A percentile compares a stretch with the other conserved stretches of the same genome.
Evolutionary conservation across 2,888 invertebrate genomes (phyloP).

Genomic region (Acleris holmiana): DNA sequence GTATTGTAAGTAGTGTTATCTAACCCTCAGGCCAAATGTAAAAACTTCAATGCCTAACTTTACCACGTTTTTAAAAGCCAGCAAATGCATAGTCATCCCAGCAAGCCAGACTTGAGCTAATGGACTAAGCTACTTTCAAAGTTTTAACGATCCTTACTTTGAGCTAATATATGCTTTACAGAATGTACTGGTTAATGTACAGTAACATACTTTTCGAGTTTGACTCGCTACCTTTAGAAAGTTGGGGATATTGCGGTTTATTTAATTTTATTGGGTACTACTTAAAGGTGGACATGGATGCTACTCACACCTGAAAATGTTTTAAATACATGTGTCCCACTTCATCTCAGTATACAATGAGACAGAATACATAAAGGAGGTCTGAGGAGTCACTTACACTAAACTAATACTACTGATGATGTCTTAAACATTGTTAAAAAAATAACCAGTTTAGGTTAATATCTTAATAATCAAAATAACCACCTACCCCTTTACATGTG

Average conservation of each 20-base stretch:
- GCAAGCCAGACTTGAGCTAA: constrained; percentile 57
- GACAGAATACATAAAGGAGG: no score
- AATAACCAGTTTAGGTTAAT: no score
- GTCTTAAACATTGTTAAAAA: no score
- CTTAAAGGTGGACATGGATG: constrained; percentile 4
- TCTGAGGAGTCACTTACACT: no score
- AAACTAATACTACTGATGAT: no score
- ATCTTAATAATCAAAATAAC: no score
- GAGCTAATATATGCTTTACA: constrained; percentile 69
- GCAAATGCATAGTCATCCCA: constrained; percentile 53
- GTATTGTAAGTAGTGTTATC: no score
- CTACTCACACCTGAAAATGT: background rate
- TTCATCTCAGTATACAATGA: no score
- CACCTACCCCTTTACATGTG: no score
- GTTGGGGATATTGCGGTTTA: constrained; percentile 18
- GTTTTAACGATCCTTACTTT: constrained; percentile 77
- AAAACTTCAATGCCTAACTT: constrained; percentile 20
- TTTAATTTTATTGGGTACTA: constrained; percentile 16
- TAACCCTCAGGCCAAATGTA: background rate
- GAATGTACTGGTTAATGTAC: constrained; percentile 34
- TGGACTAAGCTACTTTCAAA: constrained; percentile 74
- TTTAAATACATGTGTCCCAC: no score
- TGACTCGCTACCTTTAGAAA: constrained; percentile 14
- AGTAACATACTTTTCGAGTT: constrained; percentile 11
- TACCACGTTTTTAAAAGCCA: constrained; percentile 40